These are phyloP conservation scores for Salarias fasciatus DNA, from an alignment of 2,797 vertebrate genomes.

Conservation along the genomic window DNA sequence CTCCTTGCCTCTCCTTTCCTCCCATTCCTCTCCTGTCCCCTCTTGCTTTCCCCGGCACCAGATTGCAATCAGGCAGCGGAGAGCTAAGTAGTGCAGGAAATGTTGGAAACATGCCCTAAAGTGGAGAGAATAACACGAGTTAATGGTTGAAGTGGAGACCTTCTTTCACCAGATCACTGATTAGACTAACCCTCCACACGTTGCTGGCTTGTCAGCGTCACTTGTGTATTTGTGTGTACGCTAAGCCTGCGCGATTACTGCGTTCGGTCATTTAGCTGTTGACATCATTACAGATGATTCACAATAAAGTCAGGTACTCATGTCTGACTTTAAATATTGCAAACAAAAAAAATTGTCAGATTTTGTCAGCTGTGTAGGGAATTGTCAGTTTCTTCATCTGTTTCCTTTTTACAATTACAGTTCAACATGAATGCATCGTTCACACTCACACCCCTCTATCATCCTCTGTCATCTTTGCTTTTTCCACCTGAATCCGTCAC, in stretches of 20 bases:
- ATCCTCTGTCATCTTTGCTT: conserved; percentile 20
- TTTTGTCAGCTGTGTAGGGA: too few relatives aligned
- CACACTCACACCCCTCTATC: background rate
- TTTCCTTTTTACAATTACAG: too few relatives aligned
- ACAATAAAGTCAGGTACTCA: conserved; percentile 28
- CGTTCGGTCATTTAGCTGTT: conserved; percentile 24
- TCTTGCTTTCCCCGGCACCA: conserved; percentile 43
- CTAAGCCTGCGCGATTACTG: background rate
- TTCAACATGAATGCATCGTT: too few relatives aligned
- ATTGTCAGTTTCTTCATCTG: too few relatives aligned
- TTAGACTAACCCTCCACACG: conserved; percentile 48
- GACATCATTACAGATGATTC: conserved; percentile 30
- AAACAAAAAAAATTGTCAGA: too few relatives aligned
- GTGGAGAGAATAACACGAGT: conserved; percentile 63
- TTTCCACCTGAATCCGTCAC: conserved; percentile 17
- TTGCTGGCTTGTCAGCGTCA: conserved; percentile 22
- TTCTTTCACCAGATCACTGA: conserved; percentile 69
- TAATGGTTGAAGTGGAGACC: conserved; percentile 64
- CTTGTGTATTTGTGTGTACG: conserved; percentile 14
- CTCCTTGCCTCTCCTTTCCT: background rate
- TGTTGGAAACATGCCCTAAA: conserved; percentile 56
- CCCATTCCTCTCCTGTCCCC: conserved; percentile 8
- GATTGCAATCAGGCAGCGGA: conserved; percentile 72
- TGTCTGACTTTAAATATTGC: too few relatives aligned
- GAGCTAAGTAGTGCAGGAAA: conserved; percentile 66